Base-by-base conservation (phyloP, 1,140 invertebrate genomes). In the Gonatopus flavifemur region DNA sequence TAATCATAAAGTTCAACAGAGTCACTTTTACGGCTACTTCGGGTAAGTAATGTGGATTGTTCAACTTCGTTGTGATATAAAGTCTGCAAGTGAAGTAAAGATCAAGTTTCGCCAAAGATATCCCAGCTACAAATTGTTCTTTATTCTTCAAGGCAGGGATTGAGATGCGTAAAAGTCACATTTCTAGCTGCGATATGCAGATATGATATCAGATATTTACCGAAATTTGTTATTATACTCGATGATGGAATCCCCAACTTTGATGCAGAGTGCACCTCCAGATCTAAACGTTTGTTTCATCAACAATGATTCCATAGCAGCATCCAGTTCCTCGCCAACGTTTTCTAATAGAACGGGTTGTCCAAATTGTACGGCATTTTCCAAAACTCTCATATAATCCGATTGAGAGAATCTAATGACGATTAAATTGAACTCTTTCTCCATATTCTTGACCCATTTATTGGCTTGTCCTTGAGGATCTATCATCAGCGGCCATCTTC, bases 401-500 rank as follows among this genome's bases (percentile, higher is more conserved):
- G 82, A 64, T 68, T 94, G 91, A 25, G 84, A 84, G 13, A 94
- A 79, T 52, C 91, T 87, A 24, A 94, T 87, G 2, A 95, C 80
- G 48, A 86, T 86, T 12, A 97, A 77, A 70, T 90, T 90, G 35
- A 88, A 88, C 10, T 85, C 82, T 69, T 93, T 93, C 76, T 96
- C 93, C 85, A 93, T 89, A 70, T 94, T 96, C 77, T 95, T 96
- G 3, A 96, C 85, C 93, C 94, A 96, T 66, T 94, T 90, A 58
- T 94, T 95, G 0, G 94, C 95, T 74, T 96, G 94, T 3, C 88
- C 88, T 79, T 98, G 93, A 0, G 94, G 94, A 79, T 98, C 95
- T 64, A 98, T 96, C 87, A 97, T 91, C 16, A 97, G 70, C 0
- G 94, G 90, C 88, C 91, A 93, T 52, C 93, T 83, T 46, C 91